Conservation (phyloP, 2,888 invertebrate genomes). For the Agrochola circellaris region DNA sequence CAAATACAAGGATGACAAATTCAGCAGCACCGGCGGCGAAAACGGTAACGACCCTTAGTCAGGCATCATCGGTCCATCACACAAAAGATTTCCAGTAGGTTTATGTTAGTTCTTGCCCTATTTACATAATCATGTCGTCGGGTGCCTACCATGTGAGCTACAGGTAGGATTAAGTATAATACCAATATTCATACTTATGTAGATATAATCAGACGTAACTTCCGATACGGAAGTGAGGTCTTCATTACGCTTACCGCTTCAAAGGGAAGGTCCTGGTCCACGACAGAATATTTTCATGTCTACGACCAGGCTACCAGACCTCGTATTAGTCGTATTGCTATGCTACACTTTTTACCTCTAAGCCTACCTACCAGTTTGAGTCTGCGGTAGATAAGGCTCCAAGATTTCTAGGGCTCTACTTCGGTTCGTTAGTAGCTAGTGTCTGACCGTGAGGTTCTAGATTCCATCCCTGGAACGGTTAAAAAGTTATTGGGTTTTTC, state of each 20-base stretch:
- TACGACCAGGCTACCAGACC: background rate
- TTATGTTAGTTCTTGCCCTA: background rate
- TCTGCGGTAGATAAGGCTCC: background rate
- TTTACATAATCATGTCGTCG: background rate
- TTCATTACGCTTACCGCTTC: conserved; percentile 14
- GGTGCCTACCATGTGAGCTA: background rate
- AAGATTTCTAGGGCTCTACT: background rate
- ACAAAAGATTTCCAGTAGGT: background rate
- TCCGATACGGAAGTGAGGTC: conserved; percentile 23
- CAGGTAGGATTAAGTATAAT: conserved; percentile 23
- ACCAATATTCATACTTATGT: background rate
- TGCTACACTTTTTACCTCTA: background rate
- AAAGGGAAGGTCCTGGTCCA: background rate
- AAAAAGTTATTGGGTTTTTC: background rate
- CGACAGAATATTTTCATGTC: background rate
- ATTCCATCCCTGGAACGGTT: background rate
- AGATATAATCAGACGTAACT: background rate
- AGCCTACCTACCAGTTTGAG: background rate
- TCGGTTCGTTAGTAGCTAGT: background rate
- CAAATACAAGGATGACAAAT: too few species aligned
- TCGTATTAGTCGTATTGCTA: background rate
- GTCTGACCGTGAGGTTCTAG: background rate
- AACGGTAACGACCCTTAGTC: too few species aligned
- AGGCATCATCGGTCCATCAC: background rate
- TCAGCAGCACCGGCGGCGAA: too few species aligned